Conservation (phyloP, 2,888 invertebrate genomes). For the Ischnus inquisitorius region DNA sequence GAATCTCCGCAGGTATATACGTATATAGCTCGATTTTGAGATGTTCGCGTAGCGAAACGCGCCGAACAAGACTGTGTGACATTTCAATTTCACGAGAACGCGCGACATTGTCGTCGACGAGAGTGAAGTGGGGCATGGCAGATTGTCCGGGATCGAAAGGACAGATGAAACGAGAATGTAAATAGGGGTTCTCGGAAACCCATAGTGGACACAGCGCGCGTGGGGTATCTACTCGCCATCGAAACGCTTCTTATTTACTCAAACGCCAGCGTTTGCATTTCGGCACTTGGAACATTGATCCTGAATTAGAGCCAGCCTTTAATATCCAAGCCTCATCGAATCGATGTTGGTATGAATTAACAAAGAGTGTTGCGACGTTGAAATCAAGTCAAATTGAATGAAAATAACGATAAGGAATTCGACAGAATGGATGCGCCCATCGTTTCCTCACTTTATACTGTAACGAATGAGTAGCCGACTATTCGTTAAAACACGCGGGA, state of each 20-base stretch:
- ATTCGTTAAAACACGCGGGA: no score
- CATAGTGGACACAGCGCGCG: constrained; percentile 4
- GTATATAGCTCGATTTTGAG: not conserved
- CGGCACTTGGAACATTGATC: not conserved
- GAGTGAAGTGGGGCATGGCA: not conserved
- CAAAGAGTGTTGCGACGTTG: no score
- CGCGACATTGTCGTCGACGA: constrained; percentile 11
- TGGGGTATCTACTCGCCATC: constrained; percentile 9
- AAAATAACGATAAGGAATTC: no score
- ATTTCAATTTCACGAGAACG: constrained; percentile 37
- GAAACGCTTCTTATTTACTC: constrained; percentile 28
- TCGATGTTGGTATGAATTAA: constrained; percentile 7
- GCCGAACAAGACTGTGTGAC: not conserved
- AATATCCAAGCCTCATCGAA: not conserved
- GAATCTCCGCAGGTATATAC: not conserved
- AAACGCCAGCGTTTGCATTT: not conserved
- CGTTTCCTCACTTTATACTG: no score
- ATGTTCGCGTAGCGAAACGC: no score
- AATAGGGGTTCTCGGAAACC: constrained; percentile 36
- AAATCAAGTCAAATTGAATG: no score
- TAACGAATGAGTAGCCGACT: no score
- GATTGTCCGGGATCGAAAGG: constrained; percentile 1
- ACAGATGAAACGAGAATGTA: constrained; percentile 36
- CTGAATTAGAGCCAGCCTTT: not conserved
- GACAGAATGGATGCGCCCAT: no score